Percentiles rank a stretch among this genome's conserved stretches.
These are phyloP conservation scores for Rhingia rostrata DNA, from an alignment of 2,888 invertebrate species.

Conservation along the genomic window DNA sequence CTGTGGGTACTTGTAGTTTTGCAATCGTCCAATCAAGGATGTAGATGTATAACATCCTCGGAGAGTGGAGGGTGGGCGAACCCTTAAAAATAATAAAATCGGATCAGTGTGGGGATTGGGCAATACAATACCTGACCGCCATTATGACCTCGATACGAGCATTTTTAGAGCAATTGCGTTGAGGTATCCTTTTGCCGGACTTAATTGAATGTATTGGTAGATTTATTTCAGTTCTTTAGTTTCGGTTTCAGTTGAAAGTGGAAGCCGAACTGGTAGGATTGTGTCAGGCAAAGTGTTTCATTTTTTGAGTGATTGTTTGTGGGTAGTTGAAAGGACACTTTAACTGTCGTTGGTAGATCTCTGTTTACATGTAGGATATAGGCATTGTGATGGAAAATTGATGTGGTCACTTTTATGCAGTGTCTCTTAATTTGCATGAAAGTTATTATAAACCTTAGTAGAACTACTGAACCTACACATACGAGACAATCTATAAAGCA, in stretches of 20 bases:
- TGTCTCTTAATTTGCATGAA: no score
- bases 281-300: no score
- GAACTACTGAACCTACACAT: no score
- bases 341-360: no score
- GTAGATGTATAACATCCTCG: background rate
- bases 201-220: constrained; percentile 2
- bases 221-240: constrained; percentile 18
- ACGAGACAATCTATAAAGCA: no score
- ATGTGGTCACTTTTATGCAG: no score
- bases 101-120: constrained; percentile 9
- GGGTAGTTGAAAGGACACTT: no score
- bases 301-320: no score
- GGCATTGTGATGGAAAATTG: no score
- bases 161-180: constrained; percentile 13
- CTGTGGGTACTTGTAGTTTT: background rate
- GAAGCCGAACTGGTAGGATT: no score
- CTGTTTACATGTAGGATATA: no score
- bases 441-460: no score
- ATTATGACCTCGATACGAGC: constrained; percentile 15
- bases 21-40: background rate
- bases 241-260: background rate
- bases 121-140: constrained; percentile 24
- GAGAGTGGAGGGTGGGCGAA: background rate
- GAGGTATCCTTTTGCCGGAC: background rate
- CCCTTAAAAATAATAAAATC: constrained; percentile 11